Conservation (phyloP, 2,797 vertebrate species). For the Acanthurus leucopareius region DNA sequence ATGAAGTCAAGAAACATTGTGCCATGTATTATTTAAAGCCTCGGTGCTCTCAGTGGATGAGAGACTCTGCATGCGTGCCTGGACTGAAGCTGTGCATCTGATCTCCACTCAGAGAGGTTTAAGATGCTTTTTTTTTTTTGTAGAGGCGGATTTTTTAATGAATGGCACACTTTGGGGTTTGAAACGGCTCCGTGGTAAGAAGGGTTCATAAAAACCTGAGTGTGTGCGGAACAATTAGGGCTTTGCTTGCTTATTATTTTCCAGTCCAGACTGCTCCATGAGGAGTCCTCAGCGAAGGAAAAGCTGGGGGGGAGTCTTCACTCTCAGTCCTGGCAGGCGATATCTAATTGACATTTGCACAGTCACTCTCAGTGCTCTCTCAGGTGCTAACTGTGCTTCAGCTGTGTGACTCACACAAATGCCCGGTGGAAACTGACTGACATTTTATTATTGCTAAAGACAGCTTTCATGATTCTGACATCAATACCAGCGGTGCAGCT, state of each 20-base stretch:
- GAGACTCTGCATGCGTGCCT: conserved; percentile 2
- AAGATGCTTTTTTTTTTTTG: conserved; percentile 23
- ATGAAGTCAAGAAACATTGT: conserved; percentile 25
- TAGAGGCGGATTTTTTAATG: conserved; percentile 51
- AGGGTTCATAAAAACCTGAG: conserved; percentile 45
- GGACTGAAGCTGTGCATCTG: conserved; percentile 24
- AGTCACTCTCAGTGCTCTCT: conserved; percentile 17
- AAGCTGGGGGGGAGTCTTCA: conserved; percentile 10
- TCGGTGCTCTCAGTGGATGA: conserved; percentile 15
- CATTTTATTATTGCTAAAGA: neutral
- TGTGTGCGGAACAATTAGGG: conserved; percentile 49
- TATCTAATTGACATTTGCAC: conserved; percentile 55
- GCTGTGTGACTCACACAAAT: conserved; percentile 27
- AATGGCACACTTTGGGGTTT: conserved; percentile 30
- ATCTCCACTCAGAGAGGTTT: conserved; percentile 32
- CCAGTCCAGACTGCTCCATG: conserved; percentile 9
- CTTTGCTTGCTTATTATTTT: conserved; percentile 51
- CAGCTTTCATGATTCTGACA: conserved; percentile 14
- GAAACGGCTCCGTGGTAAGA: conserved; percentile 26
- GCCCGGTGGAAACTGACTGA: conserved; percentile 10
- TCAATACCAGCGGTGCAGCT: neutral
- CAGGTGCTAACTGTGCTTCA: conserved; percentile 27
- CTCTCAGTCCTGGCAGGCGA: conserved; percentile 35
- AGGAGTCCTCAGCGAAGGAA: conserved; percentile 32
- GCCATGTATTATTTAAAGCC: conserved; percentile 41